Base-by-base conservation (phyloP, 2,113 vertebrate species). In the Anhinga anhinga region DNA sequence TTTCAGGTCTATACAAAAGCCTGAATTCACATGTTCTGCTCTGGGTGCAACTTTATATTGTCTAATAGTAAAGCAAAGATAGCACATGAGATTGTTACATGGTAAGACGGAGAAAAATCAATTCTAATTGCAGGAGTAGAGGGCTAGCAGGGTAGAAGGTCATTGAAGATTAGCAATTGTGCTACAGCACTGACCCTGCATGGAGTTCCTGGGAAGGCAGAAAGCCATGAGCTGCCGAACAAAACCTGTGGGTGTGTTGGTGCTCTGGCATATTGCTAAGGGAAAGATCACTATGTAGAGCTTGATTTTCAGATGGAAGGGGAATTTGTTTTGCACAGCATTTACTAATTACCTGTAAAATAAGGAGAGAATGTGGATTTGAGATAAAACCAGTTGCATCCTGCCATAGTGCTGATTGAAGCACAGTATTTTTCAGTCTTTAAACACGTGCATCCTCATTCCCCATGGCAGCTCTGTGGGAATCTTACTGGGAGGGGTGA, bases 11-110 rank as follows among this genome's bases (percentile, higher is more conserved):
- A 7, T 67, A 61, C 50, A 93, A 71, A 92, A 63, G 26, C 55
- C 62, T 85, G 29, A 32, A 93, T 95, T 90, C 90, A 71, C 53
- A 27, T 44, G 25, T 86, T 91, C 76, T 93, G 52, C 93, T 88
- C 56, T 1, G 40, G 45, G 53, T 94, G 71, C 88, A 88, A 90
- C 71, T 97, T 82, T 73, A 52, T 38, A 5, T 82, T 66, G 40
- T 86, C 84, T 80, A 69, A 72, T 36, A 86, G 87, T 47, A 92
- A 86, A 78, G 36, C 40, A 53, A 84, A 81, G 88, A 42, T 38
- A 82, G 66, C 58, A 42, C 2, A 5, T 42, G 67, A 84, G 82
- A 23, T 56, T 82, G 88, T 62, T 94, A 22, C 59, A 82, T 65
- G 50, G 42, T 80, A 45, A 84, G 44, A 84, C 72, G 23, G 52